Base-by-base conservation (phyloP, 2,113 vertebrate species). In the Tragelaphus strepsiceros region DNA sequence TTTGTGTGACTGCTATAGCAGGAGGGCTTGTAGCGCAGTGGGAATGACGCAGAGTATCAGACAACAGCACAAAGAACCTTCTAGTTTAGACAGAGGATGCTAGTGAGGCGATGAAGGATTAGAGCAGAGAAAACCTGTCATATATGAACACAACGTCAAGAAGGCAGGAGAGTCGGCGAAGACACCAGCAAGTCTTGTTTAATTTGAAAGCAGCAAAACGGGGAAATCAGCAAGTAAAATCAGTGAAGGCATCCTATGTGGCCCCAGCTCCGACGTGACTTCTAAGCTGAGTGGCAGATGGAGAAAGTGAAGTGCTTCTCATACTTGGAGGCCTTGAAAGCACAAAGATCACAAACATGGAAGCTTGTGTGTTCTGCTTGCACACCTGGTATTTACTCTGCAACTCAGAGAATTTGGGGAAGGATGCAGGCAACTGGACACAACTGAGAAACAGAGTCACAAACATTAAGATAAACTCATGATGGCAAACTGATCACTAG, bases 61-160 rank as follows among this genome's bases (percentile, higher is more conserved):
- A 78, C 3, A 46, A 26, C 1, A 9, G 51, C 2, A 21, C 2
- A 32, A 19, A 90, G 59, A 77, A 28, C 49, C 89, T 92, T 86
- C 30, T 15, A 90, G 54, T 46, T 32, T 8, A 58, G n/a, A 10
- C 32, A 6, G 90, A 49, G 56, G 92, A 53, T 32, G 24, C 35
- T 17, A 46, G 22, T 13, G 3, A 77, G 53, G 46, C 22, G 21
- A 13, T 2, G 26, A 67, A 71, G 49, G 35, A 39, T 53, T 16
- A 59, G 51, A 88, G 56, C 32, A 74, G 32, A 89, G 78, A 94
- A 81, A 95, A 24, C 28, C 78, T 89, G 30, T 87, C 61, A 35
- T 7, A 51, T 22, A 24, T 0, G 35, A 89, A 46, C 46, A 58
- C 43, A 90, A 54, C 3, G 15, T 46, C 58, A 59, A 35, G 2